These are phyloP conservation scores for Chironomus riparius DNA, from an alignment of 2,888 invertebrate species.

Conservation along the genomic window DNA sequence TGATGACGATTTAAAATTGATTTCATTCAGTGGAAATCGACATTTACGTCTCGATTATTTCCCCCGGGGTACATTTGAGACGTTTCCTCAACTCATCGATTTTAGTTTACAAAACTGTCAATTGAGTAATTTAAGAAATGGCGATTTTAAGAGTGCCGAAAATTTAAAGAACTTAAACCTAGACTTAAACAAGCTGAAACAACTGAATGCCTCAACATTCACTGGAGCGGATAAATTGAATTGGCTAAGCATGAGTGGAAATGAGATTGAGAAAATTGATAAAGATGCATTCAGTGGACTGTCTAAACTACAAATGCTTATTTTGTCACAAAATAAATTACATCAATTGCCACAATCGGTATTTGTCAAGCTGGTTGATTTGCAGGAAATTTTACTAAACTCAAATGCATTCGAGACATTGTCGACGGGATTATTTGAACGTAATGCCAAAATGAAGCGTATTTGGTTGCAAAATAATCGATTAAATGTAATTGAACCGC, in stretches of 20 bases:
- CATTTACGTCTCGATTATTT: conserved; percentile 14
- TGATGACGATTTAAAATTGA: conserved; percentile 22
- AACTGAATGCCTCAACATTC: conserved; percentile 8
- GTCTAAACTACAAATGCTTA: conserved; percentile 13
- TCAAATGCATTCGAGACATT: neutral
- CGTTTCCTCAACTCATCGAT: conserved; percentile 13
- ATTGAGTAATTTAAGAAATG: neutral
- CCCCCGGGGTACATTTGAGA: neutral
- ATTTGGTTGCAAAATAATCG: conserved; percentile 18
- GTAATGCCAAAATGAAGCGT: neutral
- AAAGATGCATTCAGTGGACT: conserved; percentile 11
- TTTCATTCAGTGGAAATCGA: conserved; percentile 20
- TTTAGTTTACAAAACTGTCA: conserved; percentile 19
- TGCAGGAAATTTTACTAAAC: neutral
- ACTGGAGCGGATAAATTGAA: conserved; percentile 1
- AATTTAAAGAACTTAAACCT: conserved; percentile 6
- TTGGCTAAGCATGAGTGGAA: conserved; percentile 4
- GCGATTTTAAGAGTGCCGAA: conserved; percentile 7
- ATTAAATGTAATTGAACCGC: conserved; percentile 7
- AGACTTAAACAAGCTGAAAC: neutral
- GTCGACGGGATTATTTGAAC: neutral
- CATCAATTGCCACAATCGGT: neutral
- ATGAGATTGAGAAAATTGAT: neutral
- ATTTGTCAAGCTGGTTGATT: neutral
- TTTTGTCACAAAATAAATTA: conserved; percentile 20